Percentiles rank a stretch among this genome's conserved stretches.
Conservation (phyloP, 2,888 invertebrate species). For the Shargacucullia verbasci region DNA sequence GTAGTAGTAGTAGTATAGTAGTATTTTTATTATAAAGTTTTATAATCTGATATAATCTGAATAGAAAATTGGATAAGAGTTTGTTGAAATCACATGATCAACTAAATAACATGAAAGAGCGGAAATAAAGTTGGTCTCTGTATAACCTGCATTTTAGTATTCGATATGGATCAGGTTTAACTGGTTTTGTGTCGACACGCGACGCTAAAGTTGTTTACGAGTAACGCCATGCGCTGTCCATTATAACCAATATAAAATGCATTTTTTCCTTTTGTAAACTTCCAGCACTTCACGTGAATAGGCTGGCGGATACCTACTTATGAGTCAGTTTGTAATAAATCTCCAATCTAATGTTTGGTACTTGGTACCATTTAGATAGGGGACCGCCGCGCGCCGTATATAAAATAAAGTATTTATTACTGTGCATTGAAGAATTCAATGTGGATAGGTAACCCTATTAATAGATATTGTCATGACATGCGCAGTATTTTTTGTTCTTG, state of each 20-base stretch:
- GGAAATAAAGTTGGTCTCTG: slow-evolving; percentile 50
- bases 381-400: slow-evolving; percentile 19
- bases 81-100: not conserved
- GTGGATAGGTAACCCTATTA: slow-evolving; percentile 37
- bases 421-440: slow-evolving; percentile 31
- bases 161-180: slow-evolving; percentile 55
- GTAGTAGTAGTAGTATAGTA: too few relatives aligned
- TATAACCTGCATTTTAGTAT: slow-evolving; percentile 39
- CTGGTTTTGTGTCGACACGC: slow-evolving; percentile 51
- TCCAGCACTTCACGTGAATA: too few relatives aligned
- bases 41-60: too few relatives aligned
- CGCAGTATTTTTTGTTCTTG: slow-evolving; percentile 42
- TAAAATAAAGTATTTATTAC: slow-evolving; percentile 18
- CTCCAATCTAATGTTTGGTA: slow-evolving; percentile 10
- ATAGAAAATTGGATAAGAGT: too few relatives aligned
- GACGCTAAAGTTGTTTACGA: slow-evolving; percentile 44
- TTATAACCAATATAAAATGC: too few relatives aligned
- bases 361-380: slow-evolving; percentile 27
- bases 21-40: too few relatives aligned
- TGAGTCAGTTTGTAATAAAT: slow-evolving; percentile 16
- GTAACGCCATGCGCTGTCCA: slow-evolving; percentile 23
- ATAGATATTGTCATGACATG: slow-evolving; percentile 43
- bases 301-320: too few relatives aligned
- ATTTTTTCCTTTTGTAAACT: not conserved
- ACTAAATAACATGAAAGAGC: slow-evolving; percentile 38